Evolutionary conservation across 2,113 vertebrate genomes (phyloP).

Genomic region (Malaclemys terrapin): DNA sequence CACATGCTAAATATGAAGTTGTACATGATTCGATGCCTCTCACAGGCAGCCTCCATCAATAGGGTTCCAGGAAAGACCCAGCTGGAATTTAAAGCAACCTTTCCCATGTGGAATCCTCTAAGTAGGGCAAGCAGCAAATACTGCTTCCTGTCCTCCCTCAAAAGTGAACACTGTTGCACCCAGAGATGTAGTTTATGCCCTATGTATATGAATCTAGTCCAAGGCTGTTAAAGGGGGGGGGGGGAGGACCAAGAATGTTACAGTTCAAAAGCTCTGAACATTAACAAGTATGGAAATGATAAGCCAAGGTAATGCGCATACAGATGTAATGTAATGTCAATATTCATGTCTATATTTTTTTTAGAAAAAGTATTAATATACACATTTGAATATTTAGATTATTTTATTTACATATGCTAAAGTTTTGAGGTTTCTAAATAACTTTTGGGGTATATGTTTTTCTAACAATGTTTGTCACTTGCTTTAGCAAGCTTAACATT

Average conservation of each 20-base stretch:
- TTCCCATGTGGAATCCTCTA: neutral
- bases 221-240: neutral
- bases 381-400: neutral
- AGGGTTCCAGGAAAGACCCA: neutral
- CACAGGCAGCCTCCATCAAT: neutral
- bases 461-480: neutral
- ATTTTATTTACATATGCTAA: neutral
- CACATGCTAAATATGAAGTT: neutral
- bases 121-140: neutral
- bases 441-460: neutral
- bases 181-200: neutral
- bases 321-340: neutral
- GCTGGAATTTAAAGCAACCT: neutral
- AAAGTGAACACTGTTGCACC: neutral
- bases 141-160: neutral
- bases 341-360: neutral
- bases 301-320: neutral
- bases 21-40: fast-evolving
- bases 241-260: fast-evolving
- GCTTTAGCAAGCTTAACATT: neutral
- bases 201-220: neutral
- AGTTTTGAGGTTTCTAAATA: neutral
- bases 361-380: neutral
- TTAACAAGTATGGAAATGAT: neutral
- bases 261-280: neutral